These are phyloP conservation scores for Brachylomia viminalis DNA, from an alignment of 2,888 invertebrate genomes.

Conservation along the genomic window DNA sequence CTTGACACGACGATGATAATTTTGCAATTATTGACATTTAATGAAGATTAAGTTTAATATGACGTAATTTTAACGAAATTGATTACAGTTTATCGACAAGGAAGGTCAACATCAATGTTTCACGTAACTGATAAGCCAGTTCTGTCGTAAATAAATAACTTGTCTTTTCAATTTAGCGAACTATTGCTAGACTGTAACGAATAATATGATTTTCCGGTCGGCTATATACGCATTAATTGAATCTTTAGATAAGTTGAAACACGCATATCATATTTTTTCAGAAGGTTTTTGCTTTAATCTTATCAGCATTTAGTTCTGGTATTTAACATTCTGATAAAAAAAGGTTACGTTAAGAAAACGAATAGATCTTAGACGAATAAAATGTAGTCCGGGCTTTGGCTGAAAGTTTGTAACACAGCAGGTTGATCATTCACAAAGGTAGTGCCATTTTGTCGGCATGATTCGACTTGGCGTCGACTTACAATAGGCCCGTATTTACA, in stretches of 20 bases:
- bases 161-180: not conserved
- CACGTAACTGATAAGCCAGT: conserved; percentile 14
- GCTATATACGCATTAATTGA: not conserved
- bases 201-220: not conserved
- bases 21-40: conserved; percentile 41
- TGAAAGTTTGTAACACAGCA: not conserved
- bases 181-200: conserved; percentile 3
- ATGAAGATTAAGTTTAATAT: conserved; percentile 25
- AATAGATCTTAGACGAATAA: not conserved
- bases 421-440: not conserved
- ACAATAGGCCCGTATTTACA: not conserved
- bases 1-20: conserved; percentile 54
- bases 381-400: not conserved
- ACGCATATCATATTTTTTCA: not conserved
- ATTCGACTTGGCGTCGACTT: too few species aligned
- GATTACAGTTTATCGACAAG: conserved; percentile 54
- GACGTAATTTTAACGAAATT: conserved; percentile 40
- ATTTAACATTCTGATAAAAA: conserved; percentile 16
- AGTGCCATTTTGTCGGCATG: not conserved
- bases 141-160: conserved; percentile 17
- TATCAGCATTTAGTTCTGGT: conserved; percentile 36
- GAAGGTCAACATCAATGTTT: conserved; percentile 49
- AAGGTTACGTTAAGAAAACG: conserved; percentile 5
- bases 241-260: conserved; percentile 22
- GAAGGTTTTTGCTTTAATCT: conserved; percentile 17